Conservation (phyloP, 2,113 vertebrate species). For the Peromyscus californicus region DNA sequence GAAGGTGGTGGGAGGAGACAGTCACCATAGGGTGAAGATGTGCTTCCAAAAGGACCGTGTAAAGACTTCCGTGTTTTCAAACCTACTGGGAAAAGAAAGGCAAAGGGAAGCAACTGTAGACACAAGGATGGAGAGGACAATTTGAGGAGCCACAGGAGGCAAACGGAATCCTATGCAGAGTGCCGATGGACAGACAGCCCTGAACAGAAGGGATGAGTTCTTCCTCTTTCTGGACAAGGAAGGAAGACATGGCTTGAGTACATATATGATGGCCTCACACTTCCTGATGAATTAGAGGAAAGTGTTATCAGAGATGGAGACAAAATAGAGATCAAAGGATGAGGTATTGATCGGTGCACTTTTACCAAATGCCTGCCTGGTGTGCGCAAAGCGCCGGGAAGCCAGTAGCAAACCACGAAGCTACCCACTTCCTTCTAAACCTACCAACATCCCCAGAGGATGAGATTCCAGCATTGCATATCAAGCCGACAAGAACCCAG, state of each 20-base stretch:
- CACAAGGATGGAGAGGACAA: not conserved
- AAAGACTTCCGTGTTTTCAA: not conserved
- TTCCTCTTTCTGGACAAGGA: not conserved
- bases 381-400: not conserved
- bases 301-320: slow-evolving; percentile 12
- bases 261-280: not conserved
- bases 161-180: not conserved
- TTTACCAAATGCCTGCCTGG: not conserved
- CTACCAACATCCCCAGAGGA: too few species aligned
- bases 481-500: not conserved
- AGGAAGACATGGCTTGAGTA: not conserved
- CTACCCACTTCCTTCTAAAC: not conserved
- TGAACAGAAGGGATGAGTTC: not conserved
- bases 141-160: not conserved
- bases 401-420: not conserved
- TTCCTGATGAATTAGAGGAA: slow-evolving; percentile 27
- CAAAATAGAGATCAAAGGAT: slow-evolving; percentile 20
- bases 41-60: slow-evolving; percentile 16
- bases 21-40: not conserved
- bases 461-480: not conserved
- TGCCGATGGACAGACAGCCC: too few species aligned
- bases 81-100: not conserved
- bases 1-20: not conserved
- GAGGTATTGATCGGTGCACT: not conserved
- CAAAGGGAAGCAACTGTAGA: not conserved